Conservation (phyloP, 2,888 invertebrate species). For the Saturnia japonica region DNA sequence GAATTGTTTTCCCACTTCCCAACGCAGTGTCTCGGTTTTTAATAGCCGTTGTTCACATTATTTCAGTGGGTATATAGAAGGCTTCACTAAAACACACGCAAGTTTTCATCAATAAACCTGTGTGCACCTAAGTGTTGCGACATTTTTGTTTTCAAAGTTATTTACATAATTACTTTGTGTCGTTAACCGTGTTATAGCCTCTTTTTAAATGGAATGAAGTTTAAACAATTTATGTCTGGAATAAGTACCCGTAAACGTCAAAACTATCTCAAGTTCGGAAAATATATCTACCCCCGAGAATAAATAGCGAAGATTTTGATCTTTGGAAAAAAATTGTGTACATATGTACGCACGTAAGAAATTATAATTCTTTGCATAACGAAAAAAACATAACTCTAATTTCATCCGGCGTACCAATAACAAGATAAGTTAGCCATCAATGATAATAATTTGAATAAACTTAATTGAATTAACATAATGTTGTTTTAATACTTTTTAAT, state of each 20-base stretch:
- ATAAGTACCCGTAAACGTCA: neutral
- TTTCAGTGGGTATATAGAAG: slow-evolving; percentile 53
- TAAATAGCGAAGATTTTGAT: neutral
- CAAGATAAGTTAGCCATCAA: no score
- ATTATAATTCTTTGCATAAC: no score
- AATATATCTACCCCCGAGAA: neutral
- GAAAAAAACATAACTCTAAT: no score
- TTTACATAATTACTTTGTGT: neutral
- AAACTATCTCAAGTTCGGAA: neutral
- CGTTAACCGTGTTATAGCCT: neutral
- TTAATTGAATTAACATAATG: no score
- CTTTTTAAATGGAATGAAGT: neutral
- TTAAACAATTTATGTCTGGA: neutral
- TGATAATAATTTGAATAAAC: no score
- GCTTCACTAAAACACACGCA: slow-evolving; percentile 71
- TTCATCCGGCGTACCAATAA: no score
- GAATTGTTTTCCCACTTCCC: slow-evolving; percentile 43
- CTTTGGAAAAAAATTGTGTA: no score
- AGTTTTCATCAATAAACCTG: slow-evolving; percentile 56
- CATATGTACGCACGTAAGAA: no score
- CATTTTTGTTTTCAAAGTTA: slow-evolving; percentile 31
- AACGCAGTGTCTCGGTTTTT: slow-evolving; percentile 57
- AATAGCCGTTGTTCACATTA: slow-evolving; percentile 45
- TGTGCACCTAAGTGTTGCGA: slow-evolving; percentile 68
- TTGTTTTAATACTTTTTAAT: no score